Conservation (phyloP, 1,140 invertebrate genomes). For the Pachyrhynchus sulphureomaculatus region DNA sequence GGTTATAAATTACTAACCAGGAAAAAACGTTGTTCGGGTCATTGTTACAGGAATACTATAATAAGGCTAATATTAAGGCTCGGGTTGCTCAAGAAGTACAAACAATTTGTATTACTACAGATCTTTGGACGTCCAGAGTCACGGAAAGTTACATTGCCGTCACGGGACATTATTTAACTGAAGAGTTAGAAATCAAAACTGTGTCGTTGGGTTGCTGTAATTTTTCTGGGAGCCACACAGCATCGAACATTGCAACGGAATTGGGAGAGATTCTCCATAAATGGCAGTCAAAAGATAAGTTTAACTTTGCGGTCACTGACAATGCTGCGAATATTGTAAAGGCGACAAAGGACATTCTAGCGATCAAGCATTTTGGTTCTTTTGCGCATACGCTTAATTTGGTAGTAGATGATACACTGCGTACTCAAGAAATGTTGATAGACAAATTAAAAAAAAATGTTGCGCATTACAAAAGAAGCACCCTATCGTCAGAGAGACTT, state of each 20-base stretch:
- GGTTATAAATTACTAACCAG: too few relatives aligned
- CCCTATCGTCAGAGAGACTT: too few relatives aligned
- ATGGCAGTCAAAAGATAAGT: background rate
- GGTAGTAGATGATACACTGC: conserved; percentile 34
- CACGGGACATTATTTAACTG: conserved; percentile 25
- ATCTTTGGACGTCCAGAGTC: conserved; percentile 31
- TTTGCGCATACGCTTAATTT: conserved; percentile 41
- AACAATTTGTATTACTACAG: conserved; percentile 24
- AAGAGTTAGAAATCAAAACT: conserved; percentile 12
- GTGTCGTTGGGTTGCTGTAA: conserved; percentile 10
- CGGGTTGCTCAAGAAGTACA: conserved; percentile 7
- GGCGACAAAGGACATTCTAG: conserved; percentile 17
- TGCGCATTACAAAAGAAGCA: conserved; percentile 22
- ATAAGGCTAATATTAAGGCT: conserved; percentile 14
- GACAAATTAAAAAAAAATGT: conserved; percentile 31
- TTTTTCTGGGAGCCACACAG: conserved; percentile 3
- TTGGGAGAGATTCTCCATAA: conserved; percentile 1
- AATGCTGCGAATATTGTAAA: conserved; percentile 37
- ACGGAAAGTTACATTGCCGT: conserved; percentile 25
- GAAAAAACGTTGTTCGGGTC: conserved; percentile 36
- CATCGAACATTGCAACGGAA: conserved; percentile 11
- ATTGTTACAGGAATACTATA: conserved; percentile 27
- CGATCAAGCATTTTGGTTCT: conserved; percentile 38
- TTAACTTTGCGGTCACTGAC: conserved; percentile 21
- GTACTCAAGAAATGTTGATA: conserved; percentile 1